Base-by-base conservation (phyloP, 2,797 vertebrate species). In the Tapera naevia region DNA sequence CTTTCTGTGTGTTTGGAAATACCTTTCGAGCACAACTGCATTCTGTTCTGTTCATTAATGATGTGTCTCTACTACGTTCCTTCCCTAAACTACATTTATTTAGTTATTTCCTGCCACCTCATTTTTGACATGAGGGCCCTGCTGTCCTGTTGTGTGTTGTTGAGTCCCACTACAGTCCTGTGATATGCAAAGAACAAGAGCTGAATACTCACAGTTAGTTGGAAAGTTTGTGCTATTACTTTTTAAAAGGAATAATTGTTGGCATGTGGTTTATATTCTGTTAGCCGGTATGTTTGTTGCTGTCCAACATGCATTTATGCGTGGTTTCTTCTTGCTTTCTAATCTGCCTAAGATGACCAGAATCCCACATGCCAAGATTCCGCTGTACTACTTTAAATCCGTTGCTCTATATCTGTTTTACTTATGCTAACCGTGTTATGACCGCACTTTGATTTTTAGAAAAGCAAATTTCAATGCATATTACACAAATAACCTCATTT, bases 31-130 rank as follows among this genome's bases (percentile, higher is more conserved):
- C 37, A 75, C 71, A 73, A 91, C 51, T 84, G 54, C 64, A 46
- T 92, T 70, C 64, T 43, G 30, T 66, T 91, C 51, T 79, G 78
- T 78, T 96, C 89, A 94, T 96, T 95, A 95, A 93, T 94, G 70
- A 72, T 51, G 43, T 66, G 86, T 57, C 56, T 76, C 43, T 32
- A 91, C 5, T 0, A 0, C 60, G 66, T 76, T 83, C n/a, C 13
- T 39, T 71, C 56, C 71, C 48, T 45, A 33, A 80, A 5, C 27
- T 73, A 66, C 69, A 92, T 95, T 93, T 97, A 92, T 88, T 86
- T 74, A 94, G 43, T 64, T 39, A 81, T 92, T 91, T 93, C 51
- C 83, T 92, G 66, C 80, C 80, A 88, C 72, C 75, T 91, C 75
- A 72, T 92, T 96, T 96, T 91, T 95, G 83, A 89, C 80, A 86